A percentile compares a stretch with the other conserved stretches of the same genome.
phyloP scores from a whole-genome alignment of 2,888 invertebrate genomes.

The Amphiduros pacificus region DNA sequence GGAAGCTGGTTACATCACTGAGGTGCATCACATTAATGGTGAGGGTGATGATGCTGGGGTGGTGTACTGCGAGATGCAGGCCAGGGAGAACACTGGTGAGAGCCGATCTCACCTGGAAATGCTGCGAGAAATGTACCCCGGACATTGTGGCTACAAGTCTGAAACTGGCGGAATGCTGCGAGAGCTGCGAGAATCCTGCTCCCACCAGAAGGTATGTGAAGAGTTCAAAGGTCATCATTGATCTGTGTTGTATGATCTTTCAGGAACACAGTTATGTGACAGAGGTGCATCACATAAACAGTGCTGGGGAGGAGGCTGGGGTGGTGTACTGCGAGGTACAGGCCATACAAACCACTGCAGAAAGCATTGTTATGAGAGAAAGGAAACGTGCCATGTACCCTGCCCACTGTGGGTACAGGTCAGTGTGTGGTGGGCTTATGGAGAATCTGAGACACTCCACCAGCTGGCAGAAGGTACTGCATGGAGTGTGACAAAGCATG shows the following conservation, averaged over 20 bases:
- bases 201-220: constrained; percentile 80
- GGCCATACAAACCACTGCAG: constrained; percentile 79
- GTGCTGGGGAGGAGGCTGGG: constrained; percentile 85
- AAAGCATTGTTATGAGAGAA: constrained; percentile 70
- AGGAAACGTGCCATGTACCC: constrained; percentile 77
- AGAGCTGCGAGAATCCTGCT: constrained; percentile 80
- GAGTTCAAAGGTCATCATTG: no score
- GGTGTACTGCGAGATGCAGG: constrained; percentile 96
- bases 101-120: constrained; percentile 71
- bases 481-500: no score
- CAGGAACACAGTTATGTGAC: constrained; percentile 81
- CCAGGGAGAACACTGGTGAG: constrained; percentile 79
- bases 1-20: constrained; percentile 82
- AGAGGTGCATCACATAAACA: constrained; percentile 89
- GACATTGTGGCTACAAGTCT: constrained; percentile 79
- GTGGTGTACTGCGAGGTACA: constrained; percentile 97
- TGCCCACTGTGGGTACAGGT: constrained; percentile 78
- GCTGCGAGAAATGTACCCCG: constrained; percentile 75
- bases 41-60: constrained; percentile 90
- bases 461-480: constrained; percentile 79
- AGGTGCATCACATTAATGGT: constrained; percentile 88
- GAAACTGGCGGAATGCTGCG: constrained; percentile 84
- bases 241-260: no score
- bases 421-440: constrained; percentile 83
- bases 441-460: constrained; percentile 81